These are phyloP conservation scores for Ochotona curzoniae DNA, from an alignment of 2,113 vertebrate species.

Conservation along the genomic window DNA sequence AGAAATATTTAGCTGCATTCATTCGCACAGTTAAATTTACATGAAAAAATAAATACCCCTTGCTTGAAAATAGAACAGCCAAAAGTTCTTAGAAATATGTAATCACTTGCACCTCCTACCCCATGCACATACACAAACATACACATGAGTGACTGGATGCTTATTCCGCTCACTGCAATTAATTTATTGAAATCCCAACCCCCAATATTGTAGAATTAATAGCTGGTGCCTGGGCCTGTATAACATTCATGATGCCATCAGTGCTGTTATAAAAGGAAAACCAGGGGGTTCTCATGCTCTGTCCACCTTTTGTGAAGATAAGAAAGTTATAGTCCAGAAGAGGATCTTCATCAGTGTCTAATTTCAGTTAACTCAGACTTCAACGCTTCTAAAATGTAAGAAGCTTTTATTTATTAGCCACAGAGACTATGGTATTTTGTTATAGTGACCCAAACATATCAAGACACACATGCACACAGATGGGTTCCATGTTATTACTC, in stretches of 20 bases:
- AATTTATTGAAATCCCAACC: background rate
- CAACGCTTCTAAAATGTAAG: background rate
- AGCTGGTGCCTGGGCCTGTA: too few species aligned
- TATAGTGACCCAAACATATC: background rate
- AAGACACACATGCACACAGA: too few species aligned
- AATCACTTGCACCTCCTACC: background rate
- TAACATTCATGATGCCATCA: too few species aligned
- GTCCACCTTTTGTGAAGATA: background rate
- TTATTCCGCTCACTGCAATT: background rate
- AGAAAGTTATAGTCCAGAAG: background rate
- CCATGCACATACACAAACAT: background rate
- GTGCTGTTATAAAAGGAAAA: background rate
- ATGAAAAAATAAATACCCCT: background rate
- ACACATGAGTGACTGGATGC: background rate
- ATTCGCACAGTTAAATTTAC: background rate
- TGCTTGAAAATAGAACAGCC: background rate
- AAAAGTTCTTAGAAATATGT: background rate
- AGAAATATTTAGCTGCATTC: background rate
- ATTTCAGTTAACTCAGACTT: background rate
- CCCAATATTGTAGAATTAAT: background rate
- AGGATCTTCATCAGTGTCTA: background rate
- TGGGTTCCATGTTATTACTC: background rate
- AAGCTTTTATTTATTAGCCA: background rate
- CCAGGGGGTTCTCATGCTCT: background rate
- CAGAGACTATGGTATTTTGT: background rate